Evolutionary conservation across 92 coral and sea anemone species (phyloP).

Genomic region (Epizoanthus scotinus): DNA sequence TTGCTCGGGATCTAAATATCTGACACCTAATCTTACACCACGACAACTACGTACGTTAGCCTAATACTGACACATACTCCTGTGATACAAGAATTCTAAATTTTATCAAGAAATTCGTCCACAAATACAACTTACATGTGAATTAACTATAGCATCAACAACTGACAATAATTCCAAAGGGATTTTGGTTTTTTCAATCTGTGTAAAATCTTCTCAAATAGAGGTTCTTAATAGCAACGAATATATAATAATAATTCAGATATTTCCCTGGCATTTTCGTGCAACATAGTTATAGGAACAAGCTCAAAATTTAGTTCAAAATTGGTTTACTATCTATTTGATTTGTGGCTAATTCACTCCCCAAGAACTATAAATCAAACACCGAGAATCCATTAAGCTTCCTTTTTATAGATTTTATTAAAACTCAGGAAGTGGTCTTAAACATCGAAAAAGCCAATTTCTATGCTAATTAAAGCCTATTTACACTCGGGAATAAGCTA

Average conservation of each 20-base stretch:
- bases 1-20: too few species aligned
- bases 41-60: too few species aligned
- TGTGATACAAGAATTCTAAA: too few species aligned
- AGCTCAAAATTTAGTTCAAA: slow-evolving; percentile 37
- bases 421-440: slow-evolving; percentile 65
- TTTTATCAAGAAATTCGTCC: too few species aligned
- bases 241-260: background rate
- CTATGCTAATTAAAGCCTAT: slow-evolving; percentile 90
- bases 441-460: slow-evolving; percentile 66
- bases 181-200: background rate
- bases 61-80: too few species aligned
- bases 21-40: too few species aligned
- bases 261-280: background rate
- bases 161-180: background rate
- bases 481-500: slow-evolving; percentile 64
- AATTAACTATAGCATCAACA: too few species aligned
- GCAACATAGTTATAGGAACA: slow-evolving; percentile 12
- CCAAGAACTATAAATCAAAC: slow-evolving; percentile 59
- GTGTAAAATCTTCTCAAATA: background rate
- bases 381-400: slow-evolving; percentile 62
- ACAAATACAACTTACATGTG: too few species aligned
- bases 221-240: slow-evolving; percentile 1
- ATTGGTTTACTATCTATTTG: slow-evolving; percentile 49
- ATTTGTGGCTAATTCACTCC: slow-evolving; percentile 72
- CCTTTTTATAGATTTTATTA: slow-evolving; percentile 73